A percentile compares a stretch with the other conserved stretches of the same genome.
phyloP scores from a whole-genome alignment of 2,797 vertebrate genomes.

The Neopelma chrysocephalum region DNA sequence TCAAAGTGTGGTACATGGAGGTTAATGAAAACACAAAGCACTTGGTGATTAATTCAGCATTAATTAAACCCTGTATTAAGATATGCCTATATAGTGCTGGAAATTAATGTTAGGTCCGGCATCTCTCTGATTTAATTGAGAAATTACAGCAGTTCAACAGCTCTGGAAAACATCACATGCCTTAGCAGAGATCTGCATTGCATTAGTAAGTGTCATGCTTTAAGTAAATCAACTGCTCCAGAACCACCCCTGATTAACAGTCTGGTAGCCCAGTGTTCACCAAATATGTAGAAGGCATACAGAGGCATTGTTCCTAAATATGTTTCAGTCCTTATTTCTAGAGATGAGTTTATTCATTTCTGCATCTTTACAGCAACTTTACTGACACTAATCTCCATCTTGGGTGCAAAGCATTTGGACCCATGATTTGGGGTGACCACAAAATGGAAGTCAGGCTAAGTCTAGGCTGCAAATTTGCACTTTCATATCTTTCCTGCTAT shows the following conservation, averaged over 20 bases:
- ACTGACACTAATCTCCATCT: not conserved
- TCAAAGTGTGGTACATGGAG: not conserved
- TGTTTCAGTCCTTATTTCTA: not conserved
- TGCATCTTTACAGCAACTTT: not conserved
- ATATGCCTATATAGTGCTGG: not conserved
- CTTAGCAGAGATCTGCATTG: not conserved
- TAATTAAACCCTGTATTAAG: constrained; percentile 8
- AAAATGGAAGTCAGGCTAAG: not conserved
- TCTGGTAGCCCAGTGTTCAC: not conserved
- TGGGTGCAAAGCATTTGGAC: not conserved
- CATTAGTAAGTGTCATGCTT: constrained; percentile 14
- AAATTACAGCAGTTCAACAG: constrained; percentile 2
- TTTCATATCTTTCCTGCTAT: not conserved
- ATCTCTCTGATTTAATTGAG: not conserved
- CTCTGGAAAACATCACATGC: constrained; percentile 18
- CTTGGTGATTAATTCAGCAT: not conserved
- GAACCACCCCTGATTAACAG: not conserved
- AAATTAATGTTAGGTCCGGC: not conserved
- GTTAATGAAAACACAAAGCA: not conserved
- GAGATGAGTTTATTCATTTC: not conserved
- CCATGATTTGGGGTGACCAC: not conserved
- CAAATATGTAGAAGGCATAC: not conserved
- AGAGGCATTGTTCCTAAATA: not conserved
- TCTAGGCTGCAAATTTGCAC: not conserved
- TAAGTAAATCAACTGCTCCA: not conserved